Evolutionary conservation across 1,140 invertebrate species (phyloP), one percentile per base, ranked within the genome.

Genomic region (Saxidomus purpurata): DNA sequence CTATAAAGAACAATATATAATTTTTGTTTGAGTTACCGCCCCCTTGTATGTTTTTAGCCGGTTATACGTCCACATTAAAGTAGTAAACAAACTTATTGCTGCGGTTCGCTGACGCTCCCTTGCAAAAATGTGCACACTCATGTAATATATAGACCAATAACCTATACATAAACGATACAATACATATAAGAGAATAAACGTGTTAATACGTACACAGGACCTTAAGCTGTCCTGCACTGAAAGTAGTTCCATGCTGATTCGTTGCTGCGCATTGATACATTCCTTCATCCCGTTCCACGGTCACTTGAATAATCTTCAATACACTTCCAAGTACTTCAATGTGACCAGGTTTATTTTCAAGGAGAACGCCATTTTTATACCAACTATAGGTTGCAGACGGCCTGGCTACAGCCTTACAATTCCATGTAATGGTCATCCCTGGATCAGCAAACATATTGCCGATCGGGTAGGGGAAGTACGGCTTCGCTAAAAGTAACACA

Each of bases 361-460:
- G 34, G 1, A 59, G 71, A 15, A 31, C 22, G 1, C 81, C 88
- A 79, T 90, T 85, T 96, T 97, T 98, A 94, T 98, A 98, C 98
- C 98, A 99, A 81, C 97, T 97, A 93, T 99, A 99, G 90, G 97
- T 99, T 0, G 99, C 98, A 52, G 97, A 97, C 34, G 99, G 99
- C 92, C 99, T 98, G 22, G 98, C 98, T 96, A 98, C 99, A 0
- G 98, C 98, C 96, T 99, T 98, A 96, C 99, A 99, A 55, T 97
- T 98, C 98, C 98, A 99, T 0, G 97, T 97, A 1, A 99, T 95
- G 91, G 98, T 97, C 87, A 97, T 97, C n/a, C 94, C 95, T 91
- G 97, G 97, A 94, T 99, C 98, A 94, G 99, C 97, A 93, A 99
- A 98, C 95, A 98, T 98, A 94, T 99, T 97, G 36, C 96, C 96